Conservation (phyloP, 2,888 invertebrate species). For the Euzetes globulus region DNA sequence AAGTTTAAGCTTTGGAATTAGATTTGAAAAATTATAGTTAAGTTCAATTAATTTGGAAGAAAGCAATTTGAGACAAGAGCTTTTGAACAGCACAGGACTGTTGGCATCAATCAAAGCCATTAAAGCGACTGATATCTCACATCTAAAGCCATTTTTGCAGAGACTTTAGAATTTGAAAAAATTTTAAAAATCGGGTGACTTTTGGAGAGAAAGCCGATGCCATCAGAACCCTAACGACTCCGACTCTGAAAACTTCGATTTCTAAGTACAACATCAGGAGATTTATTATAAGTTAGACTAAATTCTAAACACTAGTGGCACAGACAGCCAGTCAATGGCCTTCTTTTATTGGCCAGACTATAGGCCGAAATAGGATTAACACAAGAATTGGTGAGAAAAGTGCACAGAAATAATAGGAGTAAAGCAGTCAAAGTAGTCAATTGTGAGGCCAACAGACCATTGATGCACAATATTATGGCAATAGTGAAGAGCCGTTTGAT, state of each 20-base stretch:
- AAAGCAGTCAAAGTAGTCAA: not conserved
- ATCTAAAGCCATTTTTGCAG: not conserved
- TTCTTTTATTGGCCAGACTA: constrained; percentile 23
- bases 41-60: constrained; percentile 7
- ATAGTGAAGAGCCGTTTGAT: constrained; percentile 15
- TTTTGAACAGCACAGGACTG: not conserved
- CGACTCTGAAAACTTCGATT: not conserved
- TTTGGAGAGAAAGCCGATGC: not conserved
- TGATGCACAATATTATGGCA: constrained; percentile 20
- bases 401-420: constrained; percentile 4
- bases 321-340: not conserved
- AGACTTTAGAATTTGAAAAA: not conserved
- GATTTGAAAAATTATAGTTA: constrained; percentile 4
- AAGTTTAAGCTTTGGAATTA: not conserved
- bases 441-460: not conserved
- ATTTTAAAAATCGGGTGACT: not conserved
- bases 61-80: not conserved
- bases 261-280: constrained; percentile 6
- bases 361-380: constrained; percentile 27
- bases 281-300: constrained; percentile 17
- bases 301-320: constrained; percentile 8
- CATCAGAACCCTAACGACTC: not conserved
- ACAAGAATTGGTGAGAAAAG: constrained; percentile 21
- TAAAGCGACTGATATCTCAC: not conserved
- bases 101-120: constrained; percentile 6